Percentiles rank a stretch among this genome's conserved stretches.
Conservation (phyloP, 30 jellyfish, hydroid and myxozoan genomes). For the Morbakka virulenta region DNA sequence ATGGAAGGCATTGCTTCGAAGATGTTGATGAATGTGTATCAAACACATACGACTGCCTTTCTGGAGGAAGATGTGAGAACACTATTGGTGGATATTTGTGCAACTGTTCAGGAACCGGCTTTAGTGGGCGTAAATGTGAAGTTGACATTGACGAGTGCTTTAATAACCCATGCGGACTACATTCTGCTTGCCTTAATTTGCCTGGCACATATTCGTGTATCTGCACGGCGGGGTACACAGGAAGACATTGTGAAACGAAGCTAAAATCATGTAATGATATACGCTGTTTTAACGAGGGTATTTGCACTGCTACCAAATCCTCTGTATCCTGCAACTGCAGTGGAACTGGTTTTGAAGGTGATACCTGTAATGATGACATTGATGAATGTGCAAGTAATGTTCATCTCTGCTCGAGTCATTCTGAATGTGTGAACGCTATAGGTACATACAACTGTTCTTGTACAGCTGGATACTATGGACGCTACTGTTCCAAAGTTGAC, state of each 20-base stretch:
- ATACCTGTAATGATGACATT: constrained; percentile 8
- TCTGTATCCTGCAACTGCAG: constrained; percentile 33
- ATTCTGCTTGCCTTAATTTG: constrained; percentile 14
- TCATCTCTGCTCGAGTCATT: constrained; percentile 7
- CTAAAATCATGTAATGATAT: constrained; percentile 6
- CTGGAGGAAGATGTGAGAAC: constrained; percentile 20
- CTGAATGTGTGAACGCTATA: constrained; percentile 30
- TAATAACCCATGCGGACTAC: constrained; percentile 3
- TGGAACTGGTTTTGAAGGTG: constrained; percentile 48
- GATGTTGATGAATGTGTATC: constrained; percentile 65
- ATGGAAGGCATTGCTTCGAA: constrained; percentile 23
- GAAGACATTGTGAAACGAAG: constrained; percentile 24
- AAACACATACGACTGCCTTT: constrained; percentile 19
- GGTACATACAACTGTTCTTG: constrained; percentile 61
- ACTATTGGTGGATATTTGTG: constrained; percentile 27
- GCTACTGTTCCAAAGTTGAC: constrained; percentile 26
- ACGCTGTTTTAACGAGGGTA: constrained; percentile 49
- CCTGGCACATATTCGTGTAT: constrained; percentile 36
- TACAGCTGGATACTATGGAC: constrained; percentile 8
- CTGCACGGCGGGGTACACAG: constrained; percentile 50
- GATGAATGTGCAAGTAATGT: constrained; percentile 25
- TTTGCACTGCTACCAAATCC: neutral
- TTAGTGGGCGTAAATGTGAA: constrained; percentile 29
- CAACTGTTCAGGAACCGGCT: constrained; percentile 40
- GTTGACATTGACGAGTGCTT: constrained; percentile 53